phyloP scores from a whole-genome alignment of 1,140 invertebrate species.

The Branchinecta lindahli region DNA sequence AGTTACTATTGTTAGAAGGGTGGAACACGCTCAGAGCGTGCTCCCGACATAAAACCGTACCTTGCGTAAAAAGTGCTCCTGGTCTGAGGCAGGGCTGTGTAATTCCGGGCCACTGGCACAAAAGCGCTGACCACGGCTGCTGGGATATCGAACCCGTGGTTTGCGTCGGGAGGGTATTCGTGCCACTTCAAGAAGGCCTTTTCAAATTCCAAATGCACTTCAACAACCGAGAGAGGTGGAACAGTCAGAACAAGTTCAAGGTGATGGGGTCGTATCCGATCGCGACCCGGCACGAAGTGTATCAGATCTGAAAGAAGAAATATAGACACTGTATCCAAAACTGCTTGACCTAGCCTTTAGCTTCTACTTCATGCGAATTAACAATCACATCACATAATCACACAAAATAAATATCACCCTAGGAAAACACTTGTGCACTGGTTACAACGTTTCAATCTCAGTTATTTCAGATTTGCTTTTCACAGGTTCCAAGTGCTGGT shows the following conservation, averaged over 20 bases:
- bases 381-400: too few species aligned
- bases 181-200: slow-evolving; percentile 93
- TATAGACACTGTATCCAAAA: slow-evolving; percentile 15
- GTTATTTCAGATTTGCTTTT: too few species aligned
- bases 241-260: slow-evolving; percentile 71
- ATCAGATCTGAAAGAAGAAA: slow-evolving; percentile 19
- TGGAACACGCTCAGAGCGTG: too few species aligned
- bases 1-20: too few species aligned
- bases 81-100: slow-evolving; percentile 54
- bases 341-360: neutral
- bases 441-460: too few species aligned
- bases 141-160: slow-evolving; percentile 90
- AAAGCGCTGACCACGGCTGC: slow-evolving; percentile 62
- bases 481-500: too few species aligned
- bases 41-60: too few species aligned
- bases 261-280: slow-evolving; percentile 65
- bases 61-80: slow-evolving; percentile 46
- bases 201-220: slow-evolving; percentile 76
- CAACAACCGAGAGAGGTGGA: slow-evolving; percentile 59
- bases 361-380: too few species aligned
- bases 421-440: too few species aligned
- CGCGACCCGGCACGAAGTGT: slow-evolving; percentile 62
- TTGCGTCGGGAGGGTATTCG: slow-evolving; percentile 97
- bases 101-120: slow-evolving; percentile 59
- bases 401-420: too few species aligned